Percentiles rank a stretch among this genome's conserved stretches.
These are phyloP conservation scores for Garrulus glandarius DNA, from an alignment of 2,797 vertebrate species.

Conservation along the genomic window DNA sequence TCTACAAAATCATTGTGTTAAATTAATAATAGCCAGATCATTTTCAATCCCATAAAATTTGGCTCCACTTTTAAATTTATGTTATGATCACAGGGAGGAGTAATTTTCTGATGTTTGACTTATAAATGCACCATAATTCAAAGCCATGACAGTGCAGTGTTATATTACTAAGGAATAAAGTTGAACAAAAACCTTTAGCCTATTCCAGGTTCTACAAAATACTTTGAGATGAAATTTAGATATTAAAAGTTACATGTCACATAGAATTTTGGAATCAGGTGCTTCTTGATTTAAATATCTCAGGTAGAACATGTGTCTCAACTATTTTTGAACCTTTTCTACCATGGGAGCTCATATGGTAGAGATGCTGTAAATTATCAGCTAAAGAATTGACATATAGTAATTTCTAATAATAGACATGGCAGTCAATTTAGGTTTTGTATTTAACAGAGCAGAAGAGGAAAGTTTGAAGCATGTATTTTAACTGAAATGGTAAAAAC, in stretches of 20 bases:
- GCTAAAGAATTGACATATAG: not conserved
- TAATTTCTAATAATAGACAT: not conserved
- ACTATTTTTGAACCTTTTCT: not conserved
- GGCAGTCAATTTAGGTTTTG: not conserved
- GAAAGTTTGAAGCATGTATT: not conserved
- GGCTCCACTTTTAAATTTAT: not conserved
- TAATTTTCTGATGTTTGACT: slow-evolving; percentile 13
- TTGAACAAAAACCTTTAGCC: not conserved
- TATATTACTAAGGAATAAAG: not conserved
- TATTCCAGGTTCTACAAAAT: not conserved
- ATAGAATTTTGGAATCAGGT: not conserved
- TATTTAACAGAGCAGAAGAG: not conserved
- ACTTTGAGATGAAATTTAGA: not conserved
- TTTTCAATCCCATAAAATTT: not conserved
- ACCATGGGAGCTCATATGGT: not conserved
- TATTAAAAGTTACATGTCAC: not conserved
- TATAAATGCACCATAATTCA: not conserved
- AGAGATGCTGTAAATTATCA: not conserved
- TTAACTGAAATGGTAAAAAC: not conserved
- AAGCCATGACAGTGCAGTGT: not conserved
- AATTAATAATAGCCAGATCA: slow-evolving; percentile 6
- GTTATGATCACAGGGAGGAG: not conserved
- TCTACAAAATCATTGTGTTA: not conserved
- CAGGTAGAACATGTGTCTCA: not conserved
- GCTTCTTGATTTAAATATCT: not conserved